A percentile compares a stretch with the other conserved stretches of the same genome.
These are phyloP conservation scores for Suncus etruscus DNA, from an alignment of 2,113 vertebrate species.

Conservation along the genomic window DNA sequence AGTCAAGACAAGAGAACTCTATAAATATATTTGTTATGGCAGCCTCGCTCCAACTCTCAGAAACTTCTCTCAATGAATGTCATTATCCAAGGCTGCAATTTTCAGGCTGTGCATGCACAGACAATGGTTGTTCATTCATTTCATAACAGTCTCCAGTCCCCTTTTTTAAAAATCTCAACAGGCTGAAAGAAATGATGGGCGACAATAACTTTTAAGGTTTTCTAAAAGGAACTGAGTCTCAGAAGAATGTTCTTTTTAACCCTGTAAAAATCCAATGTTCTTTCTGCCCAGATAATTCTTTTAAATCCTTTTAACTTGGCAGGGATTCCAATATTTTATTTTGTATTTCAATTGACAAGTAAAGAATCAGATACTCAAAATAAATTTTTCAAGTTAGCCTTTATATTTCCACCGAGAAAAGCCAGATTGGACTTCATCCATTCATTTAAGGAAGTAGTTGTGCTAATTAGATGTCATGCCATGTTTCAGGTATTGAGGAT, in stretches of 20 bases:
- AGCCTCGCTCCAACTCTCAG: conserved; percentile 58
- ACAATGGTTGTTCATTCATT: conserved; percentile 66
- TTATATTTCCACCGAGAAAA: conserved; percentile 27
- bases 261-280: neutral
- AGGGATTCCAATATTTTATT: conserved; percentile 16
- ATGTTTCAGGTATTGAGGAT: neutral
- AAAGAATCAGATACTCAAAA: conserved; percentile 8
- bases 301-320: conserved; percentile 13
- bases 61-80: conserved; percentile 66
- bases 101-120: conserved; percentile 15
- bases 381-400: conserved; percentile 26
- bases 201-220: conserved; percentile 49
- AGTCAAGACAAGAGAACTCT: conserved; percentile 66
- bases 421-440: neutral
- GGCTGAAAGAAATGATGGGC: neutral
- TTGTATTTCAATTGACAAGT: conserved; percentile 35
- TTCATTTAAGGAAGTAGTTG: conserved; percentile 17
- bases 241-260: conserved; percentile 40
- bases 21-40: conserved; percentile 70
- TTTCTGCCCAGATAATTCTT: conserved; percentile 61
- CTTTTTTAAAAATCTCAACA: conserved; percentile 57
- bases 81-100: conserved; percentile 64
- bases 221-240: neutral
- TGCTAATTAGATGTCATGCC: neutral
- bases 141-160: conserved; percentile 34